Evolutionary conservation across 2,797 vertebrate species (phyloP).

Genomic region (Hephaestus fuliginosus): DNA sequence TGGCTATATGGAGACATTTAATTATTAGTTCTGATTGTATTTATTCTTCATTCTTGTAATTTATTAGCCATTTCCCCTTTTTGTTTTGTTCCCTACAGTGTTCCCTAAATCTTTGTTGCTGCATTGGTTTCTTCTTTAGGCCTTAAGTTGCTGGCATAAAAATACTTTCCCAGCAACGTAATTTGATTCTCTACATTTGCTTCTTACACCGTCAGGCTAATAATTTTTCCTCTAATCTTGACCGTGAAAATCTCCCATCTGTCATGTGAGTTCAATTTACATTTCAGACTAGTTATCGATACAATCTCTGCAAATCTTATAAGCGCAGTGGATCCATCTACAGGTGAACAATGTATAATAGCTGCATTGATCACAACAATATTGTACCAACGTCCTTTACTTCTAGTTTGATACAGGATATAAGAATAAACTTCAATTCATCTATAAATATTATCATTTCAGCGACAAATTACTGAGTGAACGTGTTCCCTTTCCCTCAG

Average conservation of each 20-base stretch:
- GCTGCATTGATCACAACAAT: background rate
- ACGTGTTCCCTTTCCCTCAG: background rate
- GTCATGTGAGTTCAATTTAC: too few relatives aligned
- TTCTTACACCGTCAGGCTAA: background rate
- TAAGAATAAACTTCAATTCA: slow-evolving; percentile 1
- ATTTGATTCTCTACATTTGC: background rate
- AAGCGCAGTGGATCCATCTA: background rate
- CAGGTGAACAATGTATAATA: background rate
- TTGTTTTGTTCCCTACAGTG: background rate
- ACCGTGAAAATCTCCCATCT: background rate
- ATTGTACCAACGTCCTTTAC: background rate
- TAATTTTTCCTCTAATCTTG: background rate
- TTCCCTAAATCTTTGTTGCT: background rate
- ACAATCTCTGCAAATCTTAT: background rate
- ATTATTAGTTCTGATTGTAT: background rate
- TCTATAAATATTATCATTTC: background rate
- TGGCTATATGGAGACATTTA: background rate
- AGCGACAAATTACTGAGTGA: background rate
- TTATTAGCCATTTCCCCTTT: background rate
- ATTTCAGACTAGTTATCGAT: background rate
- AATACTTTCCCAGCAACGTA: background rate
- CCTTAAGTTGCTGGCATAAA: background rate
- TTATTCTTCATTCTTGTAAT: background rate
- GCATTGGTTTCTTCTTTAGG: background rate
- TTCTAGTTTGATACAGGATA: background rate